Conservation (phyloP, 2,797 vertebrate species). For the Molossus molossus region DNA sequence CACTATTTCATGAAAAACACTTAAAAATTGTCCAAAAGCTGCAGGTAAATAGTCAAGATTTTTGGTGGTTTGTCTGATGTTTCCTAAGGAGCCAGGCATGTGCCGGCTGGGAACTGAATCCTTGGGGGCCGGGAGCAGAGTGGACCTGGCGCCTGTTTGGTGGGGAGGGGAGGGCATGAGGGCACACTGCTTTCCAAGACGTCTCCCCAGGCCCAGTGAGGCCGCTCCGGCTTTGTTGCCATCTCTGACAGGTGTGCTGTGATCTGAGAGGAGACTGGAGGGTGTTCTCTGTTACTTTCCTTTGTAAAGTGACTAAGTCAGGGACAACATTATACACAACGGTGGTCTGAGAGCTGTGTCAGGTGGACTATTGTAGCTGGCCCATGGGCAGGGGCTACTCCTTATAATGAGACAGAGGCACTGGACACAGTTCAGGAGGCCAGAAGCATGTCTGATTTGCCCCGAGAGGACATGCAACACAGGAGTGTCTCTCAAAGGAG, state of each 20-base stretch:
- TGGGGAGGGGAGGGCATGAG: background rate
- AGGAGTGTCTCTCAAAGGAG: background rate
- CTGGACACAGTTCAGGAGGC: background rate
- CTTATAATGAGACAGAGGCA: background rate
- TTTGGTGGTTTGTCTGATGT: background rate
- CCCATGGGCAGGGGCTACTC: background rate
- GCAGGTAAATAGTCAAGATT: conserved; percentile 19
- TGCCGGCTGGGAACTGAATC: background rate
- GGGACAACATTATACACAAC: background rate
- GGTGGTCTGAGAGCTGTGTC: background rate
- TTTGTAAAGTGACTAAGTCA: background rate
- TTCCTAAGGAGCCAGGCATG: background rate
- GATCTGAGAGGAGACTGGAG: background rate
- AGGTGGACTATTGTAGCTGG: background rate
- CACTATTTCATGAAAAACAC: background rate
- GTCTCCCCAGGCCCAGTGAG: background rate
- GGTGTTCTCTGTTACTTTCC: background rate
- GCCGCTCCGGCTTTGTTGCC: background rate
- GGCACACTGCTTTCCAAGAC: background rate
- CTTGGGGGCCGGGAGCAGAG: background rate
- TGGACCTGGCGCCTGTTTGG: background rate
- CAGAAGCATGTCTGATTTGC: background rate
- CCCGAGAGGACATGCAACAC: rapidly evolving
- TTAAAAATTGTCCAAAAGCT: conserved; percentile 43
- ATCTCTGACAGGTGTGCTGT: background rate